Conservation (phyloP, 1,140 invertebrate genomes). For the Lamellibrachia luymesi region DNA sequence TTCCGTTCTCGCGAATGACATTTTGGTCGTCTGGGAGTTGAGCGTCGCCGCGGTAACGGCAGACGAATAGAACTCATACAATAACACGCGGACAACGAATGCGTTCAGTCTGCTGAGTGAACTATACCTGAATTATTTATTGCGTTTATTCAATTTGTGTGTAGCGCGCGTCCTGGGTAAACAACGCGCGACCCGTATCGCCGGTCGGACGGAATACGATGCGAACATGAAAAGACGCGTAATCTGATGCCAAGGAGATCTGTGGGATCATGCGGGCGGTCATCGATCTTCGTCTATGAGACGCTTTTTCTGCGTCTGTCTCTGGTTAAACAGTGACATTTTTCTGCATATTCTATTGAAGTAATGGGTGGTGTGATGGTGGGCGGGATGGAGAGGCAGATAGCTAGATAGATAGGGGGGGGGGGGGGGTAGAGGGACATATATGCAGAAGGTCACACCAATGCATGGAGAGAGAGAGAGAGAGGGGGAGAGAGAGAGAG, state of each 20-base stretch:
- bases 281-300: background rate
- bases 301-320: background rate
- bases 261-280: background rate
- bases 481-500: too few species aligned
- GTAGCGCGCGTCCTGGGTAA: background rate
- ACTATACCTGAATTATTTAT: constrained; percentile 6
- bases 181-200: background rate
- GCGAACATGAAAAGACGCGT: background rate
- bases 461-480: too few species aligned
- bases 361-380: background rate
- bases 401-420: too few species aligned
- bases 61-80: background rate
- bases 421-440: too few species aligned
- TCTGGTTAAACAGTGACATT: background rate
- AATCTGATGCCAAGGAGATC: background rate
- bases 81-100: background rate
- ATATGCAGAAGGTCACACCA: too few species aligned
- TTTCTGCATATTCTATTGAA: background rate
- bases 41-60: background rate
- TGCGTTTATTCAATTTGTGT: constrained; percentile 5
- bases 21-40: background rate
- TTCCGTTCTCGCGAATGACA: background rate
- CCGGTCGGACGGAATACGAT: background rate
- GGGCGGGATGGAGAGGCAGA: background rate
- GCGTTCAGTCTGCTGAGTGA: background rate